Evolutionary conservation across 1,140 invertebrate species (phyloP), one percentile per base, ranked within the genome.

Genomic region (Drosophila simulans): DNA sequence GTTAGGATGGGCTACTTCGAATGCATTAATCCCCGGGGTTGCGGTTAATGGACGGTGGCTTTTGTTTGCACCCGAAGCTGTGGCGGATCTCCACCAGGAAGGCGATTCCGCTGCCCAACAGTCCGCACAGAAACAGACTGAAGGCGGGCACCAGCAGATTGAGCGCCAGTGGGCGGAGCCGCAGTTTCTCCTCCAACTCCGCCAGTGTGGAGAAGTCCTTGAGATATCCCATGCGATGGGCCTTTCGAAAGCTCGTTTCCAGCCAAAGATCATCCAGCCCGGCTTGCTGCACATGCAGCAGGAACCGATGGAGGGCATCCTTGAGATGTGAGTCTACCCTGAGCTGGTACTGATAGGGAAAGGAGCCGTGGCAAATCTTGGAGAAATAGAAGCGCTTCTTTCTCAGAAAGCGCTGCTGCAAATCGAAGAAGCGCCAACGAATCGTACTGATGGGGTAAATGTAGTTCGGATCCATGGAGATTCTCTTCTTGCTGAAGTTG

Each of bases 1-100:
- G 82, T 86, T 86, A 86, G 59, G 51, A 79, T 83, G 80, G 59
- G 81, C 72, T 77, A 77, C 74, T 77, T 54, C 10, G 56, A 22
- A 80, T 86, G 79, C 55, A 75, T 75, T 52, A 51, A 52, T 68
- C 49, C 60, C 48, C n/a, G 46, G 70, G 35, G 53, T 75, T 48
- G 73, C 46, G 35, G 52, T 58, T 62, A 62, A 69, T 72, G 58
- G 49, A 20, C 35, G 43, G 75, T 48, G 48, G 43, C 66, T 59
- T 42, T 68, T 34, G 39, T 71, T 55, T 62, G 69, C 53, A 48
- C 45, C 43, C 35, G 11, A 69, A 49, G 42, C 51, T 57, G 12
- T 57, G 49, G 27, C 57, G 52, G 45, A 82, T 57, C 55, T 86
- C 83, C 31, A 68, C n/a, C 4, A 83, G 43, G 37, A 88, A 89